A percentile compares a stretch with the other conserved stretches of the same genome.
These are phyloP conservation scores for Euzophera pinguis DNA, from an alignment of 2,888 invertebrate genomes.

Conservation along the genomic window DNA sequence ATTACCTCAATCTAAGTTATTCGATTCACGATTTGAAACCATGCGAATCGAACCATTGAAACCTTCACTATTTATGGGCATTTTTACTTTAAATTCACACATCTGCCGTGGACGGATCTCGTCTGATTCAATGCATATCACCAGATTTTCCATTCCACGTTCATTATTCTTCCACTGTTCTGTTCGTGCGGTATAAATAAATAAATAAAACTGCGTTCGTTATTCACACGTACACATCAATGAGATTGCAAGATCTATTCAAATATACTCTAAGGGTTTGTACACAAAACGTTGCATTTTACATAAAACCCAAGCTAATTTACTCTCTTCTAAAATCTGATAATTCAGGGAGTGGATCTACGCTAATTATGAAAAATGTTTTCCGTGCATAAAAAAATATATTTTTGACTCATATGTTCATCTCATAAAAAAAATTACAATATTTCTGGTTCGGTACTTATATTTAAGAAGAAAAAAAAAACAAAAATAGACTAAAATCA, in stretches of 20 bases:
- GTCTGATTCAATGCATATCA: conserved; percentile 6
- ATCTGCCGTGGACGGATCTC: neutral
- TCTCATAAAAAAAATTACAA: too few relatives aligned
- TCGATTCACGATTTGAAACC: neutral
- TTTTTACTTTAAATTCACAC: neutral
- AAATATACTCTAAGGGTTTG: neutral
- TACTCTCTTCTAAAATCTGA: too few relatives aligned
- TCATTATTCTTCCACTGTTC: conserved; percentile 3
- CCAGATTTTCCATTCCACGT: conserved; percentile 2
- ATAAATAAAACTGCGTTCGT: neutral
- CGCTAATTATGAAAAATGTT: too few relatives aligned
- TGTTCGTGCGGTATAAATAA: conserved; percentile 5
- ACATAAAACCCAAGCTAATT: too few relatives aligned
- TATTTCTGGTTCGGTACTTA: too few relatives aligned
- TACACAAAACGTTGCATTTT: neutral
- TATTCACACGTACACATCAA: conserved; percentile 7
- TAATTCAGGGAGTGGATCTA: too few relatives aligned
- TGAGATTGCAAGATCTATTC: neutral
- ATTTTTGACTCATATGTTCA: too few relatives aligned
- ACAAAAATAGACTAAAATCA: too few relatives aligned
- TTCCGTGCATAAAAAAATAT: too few relatives aligned
- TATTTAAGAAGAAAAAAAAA: too few relatives aligned
- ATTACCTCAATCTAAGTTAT: neutral
- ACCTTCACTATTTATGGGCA: neutral
- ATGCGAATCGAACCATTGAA: neutral